Evolutionary conservation across 1,140 invertebrate species (phyloP), one percentile per base, ranked within the genome.

Genomic region (Oryzaephilus surinamensis): DNA sequence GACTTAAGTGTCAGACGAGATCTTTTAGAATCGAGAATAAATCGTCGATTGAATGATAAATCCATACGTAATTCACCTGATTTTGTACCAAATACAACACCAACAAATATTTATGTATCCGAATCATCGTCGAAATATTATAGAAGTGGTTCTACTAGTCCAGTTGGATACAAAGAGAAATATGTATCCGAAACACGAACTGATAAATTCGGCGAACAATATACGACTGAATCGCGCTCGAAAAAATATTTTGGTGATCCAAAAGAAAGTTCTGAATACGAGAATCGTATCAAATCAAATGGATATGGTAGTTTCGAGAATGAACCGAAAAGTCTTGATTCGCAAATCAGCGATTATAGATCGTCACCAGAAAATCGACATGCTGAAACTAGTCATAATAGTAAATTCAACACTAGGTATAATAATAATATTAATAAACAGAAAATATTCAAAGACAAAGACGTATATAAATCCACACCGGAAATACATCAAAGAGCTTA

Each of bases 1-100:
- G 76, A 80, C 48, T 48, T 84, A 21, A 81, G 79, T 52, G 73
- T 78, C n/a, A 65, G 81, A 17, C 63, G 82, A 13, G 76, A 83
- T 27, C 64, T 79, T n/a, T 63, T 85, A 3, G 82, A 85, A 55
- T 83, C 80, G 1, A 70, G 79, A 32, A 73, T 79, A 26, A 76
- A 78, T 43, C 60, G 74, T 34, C 60, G 71, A 34, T 56, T 71
- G 15, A 72, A 63, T 19, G 67, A 72, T 45, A 64, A 60, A 41
- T 63, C 65, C 51, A 63, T 57, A 1, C 60, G 62, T 32, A 65
- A 69, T 53, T 69, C 68, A 12, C 67, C 70, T 21, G 66, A 72
- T 13, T 48, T 46, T 55, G 60, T 65, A 20, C 60, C 65, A 46
- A 67, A 64, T 38, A 54, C 63, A 11, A 61, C 61, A 54, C 61